Base-by-base conservation (phyloP, 2,888 invertebrate species). In the Helleia helle region DNA sequence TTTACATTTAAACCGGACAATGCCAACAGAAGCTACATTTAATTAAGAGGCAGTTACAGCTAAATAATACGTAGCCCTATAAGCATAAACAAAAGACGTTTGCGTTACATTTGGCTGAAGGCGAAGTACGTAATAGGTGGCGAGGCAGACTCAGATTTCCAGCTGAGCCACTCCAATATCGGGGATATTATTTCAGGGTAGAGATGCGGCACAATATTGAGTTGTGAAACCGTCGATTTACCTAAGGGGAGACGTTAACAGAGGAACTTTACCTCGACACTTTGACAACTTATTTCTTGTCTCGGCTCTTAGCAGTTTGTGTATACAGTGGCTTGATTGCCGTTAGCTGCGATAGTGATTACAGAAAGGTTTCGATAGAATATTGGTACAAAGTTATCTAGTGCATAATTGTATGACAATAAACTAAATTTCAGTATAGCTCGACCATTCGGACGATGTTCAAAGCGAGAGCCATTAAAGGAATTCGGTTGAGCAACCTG, bases 261-360 rank as follows among this genome's bases (percentile, higher is more conserved):
- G 76, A 72, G 61, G 62, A 83, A 83, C 77, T 81, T 81, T 65
- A 66, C 62, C 71, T 64, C 62, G 77, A 79, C 77, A 79, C 79
- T 83, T 80, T 77, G 81, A 80, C 80, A 83, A 81, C 81, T 83
- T 80, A 81, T 81, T 83, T 81, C 83, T 80, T 77, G 81, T 77
- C 70, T 70, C 55, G 58, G 57, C 68, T 72, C 70, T 76, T 71
- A 57, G 67, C 68, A 56, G 68, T 71, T 76, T 74, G 66, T 75
- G 65, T 73, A 69, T 58, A 62, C 56, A 67, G 65, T 48, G 64
- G 59, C 63, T 62, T 68, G 74, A 75, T 77, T 75, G 70, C 71
- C 65, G 59, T 58, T 59, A 52, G 39, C 44, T 39, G 45, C 50
- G 56, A 63, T 57, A 65, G 59, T 58, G 54, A 58, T 59, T 58